A percentile compares a stretch with the other conserved stretches of the same genome.
Conservation (phyloP, 2,797 vertebrate genomes). For the Iguana delicatissima region DNA sequence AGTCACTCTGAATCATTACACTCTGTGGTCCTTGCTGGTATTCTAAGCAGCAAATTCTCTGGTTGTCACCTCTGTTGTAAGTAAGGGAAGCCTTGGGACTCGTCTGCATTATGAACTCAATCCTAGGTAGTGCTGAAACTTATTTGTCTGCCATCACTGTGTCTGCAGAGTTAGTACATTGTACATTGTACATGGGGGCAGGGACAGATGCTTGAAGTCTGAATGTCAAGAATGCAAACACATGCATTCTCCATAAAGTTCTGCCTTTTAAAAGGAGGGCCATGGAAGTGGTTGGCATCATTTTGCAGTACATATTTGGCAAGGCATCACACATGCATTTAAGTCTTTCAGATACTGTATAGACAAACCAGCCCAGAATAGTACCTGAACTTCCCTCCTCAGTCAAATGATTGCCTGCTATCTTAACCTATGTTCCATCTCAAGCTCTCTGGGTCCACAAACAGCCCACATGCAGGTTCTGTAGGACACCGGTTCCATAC, state of each 20-base stretch:
- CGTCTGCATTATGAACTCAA: background rate
- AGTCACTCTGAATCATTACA: too few relatives aligned
- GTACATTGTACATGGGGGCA: background rate
- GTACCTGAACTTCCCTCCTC: background rate
- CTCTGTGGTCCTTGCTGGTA: background rate
- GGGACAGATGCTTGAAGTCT: background rate
- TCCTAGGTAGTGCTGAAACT: background rate
- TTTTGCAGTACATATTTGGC: constrained; percentile 2
- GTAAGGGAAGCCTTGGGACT: background rate
- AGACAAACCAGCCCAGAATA: background rate
- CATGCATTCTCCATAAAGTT: background rate
- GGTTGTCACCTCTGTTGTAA: background rate
- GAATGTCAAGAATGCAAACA: background rate
- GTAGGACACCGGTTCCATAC: background rate
- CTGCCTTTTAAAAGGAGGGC: background rate
- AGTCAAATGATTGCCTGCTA: background rate
- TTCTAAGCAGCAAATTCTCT: background rate
- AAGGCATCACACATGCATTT: background rate
- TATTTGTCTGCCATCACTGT: background rate
- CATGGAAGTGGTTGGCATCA: background rate
- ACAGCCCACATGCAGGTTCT: background rate
- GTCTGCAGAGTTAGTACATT: background rate
- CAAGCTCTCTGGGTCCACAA: background rate
- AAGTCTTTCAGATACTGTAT: background rate
- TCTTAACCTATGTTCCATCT: background rate